Evolutionary conservation across 2,797 vertebrate species (phyloP).

Genomic region (Acanthis flammea): DNA sequence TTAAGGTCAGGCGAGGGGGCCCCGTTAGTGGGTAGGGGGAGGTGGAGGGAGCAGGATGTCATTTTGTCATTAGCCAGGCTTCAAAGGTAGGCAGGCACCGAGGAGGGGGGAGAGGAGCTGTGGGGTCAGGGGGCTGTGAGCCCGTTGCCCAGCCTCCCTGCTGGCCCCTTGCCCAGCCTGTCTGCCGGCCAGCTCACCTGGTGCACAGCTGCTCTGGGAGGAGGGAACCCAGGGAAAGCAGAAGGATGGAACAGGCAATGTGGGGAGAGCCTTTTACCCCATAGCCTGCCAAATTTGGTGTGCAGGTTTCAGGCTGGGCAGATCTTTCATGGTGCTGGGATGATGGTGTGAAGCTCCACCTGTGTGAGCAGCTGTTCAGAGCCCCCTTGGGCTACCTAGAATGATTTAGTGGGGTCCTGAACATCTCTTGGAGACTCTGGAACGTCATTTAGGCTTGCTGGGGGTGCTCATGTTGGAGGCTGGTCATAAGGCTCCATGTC

Average conservation of each 20-base stretch:
- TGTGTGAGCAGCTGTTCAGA: neutral
- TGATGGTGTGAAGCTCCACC: neutral
- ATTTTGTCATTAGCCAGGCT: slow-evolving; percentile 64
- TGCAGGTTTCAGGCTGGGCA: neutral
- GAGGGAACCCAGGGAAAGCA: neutral
- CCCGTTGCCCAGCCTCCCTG: slow-evolving; percentile 4
- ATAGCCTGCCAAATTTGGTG: fast-evolving
- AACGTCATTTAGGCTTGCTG: neutral
- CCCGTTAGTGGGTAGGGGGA: neutral
- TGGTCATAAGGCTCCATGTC: neutral
- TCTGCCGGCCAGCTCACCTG: neutral
- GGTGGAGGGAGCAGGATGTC: slow-evolving; percentile 51
- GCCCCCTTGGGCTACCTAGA: neutral
- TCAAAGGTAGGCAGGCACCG: slow-evolving; percentile 25
- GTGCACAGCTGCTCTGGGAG: slow-evolving; percentile 16
- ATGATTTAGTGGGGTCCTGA: neutral
- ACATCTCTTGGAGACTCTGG: neutral
- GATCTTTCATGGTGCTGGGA: fast-evolving
- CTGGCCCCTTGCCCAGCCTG: neutral
- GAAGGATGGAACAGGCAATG: neutral
- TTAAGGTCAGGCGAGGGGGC: slow-evolving; percentile 49
- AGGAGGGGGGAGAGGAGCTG: neutral
- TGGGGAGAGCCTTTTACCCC: neutral
- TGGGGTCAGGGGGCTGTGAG: neutral
- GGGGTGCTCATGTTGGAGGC: neutral